Evolutionary conservation across 2,888 invertebrate genomes (phyloP), one percentile per base, ranked within the genome.

Genomic region (Antitype chi): DNA sequence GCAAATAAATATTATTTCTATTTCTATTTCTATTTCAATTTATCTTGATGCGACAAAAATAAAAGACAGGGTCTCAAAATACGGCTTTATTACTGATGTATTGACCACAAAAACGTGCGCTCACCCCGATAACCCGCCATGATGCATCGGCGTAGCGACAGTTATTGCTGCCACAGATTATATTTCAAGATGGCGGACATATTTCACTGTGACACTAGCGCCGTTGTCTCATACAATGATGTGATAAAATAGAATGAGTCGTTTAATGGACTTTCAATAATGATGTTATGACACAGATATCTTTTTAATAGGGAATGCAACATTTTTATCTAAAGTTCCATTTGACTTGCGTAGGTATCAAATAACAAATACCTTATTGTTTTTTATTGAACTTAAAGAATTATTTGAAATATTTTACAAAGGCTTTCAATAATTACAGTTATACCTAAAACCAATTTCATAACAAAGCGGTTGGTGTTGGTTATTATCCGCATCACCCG

Each of bases 101-200:
- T 84, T 72, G 84, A 71, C 75, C 75, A 87, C 85, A 85, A 87
- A 85, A 86, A 85, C 76, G 64, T 53, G 71, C 70, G 73, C 62
- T 57, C 62, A 53, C 47, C 68, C 28, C 78, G 73, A 73, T 70
- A 82, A 66, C 71, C 84, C 70, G 76, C 85, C 84, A 82, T 88
- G 90, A 91, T 87, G 86, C 87, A 92, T 90, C 74, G 89, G 78
- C 75, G 60, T 59, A 75, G 76, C 78, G 90, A 90, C 91, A 89
- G 84, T 89, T 91, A 92, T 91, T 92, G 87, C 87, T 81, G 84
- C 85, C 89, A 89, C 89, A 90, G 91, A 90, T 90, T 91, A 91
- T 91, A 88, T 90, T 89, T 89, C 90, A 91, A 92, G 90, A 92
- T 91, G 89, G 89, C 88, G 81, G 70, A 84, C 64, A 82, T 88